Base-by-base conservation (phyloP, 2,888 invertebrate genomes). In the Auanema freiburgensis region DNA sequence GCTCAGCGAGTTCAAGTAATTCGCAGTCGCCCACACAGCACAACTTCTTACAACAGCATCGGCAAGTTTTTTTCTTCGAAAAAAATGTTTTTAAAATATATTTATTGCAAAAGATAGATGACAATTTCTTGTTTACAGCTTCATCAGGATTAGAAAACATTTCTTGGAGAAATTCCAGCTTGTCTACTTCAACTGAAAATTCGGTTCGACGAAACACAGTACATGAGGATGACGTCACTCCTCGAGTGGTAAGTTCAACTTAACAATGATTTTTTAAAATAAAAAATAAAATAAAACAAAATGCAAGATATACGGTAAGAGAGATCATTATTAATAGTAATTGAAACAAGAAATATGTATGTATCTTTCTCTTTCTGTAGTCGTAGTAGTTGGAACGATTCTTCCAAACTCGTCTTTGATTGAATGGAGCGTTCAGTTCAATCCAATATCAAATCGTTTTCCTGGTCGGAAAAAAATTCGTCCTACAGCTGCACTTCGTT, bases 131-230 rank as follows among this genome's bases (percentile, higher is more conserved):
- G 51, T 62, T 66, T 61, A 51, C 66, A 76, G 78, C 78, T 24
- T 79, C 79, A 12, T 77, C 77, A 41, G 79, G 79, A 41, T 69
- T 80, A 72, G 78, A 77, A 50, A 78, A 78, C 57, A 65, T 80
- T 21, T 69, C 65, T 12, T 80, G 80, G 80, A 60, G 77, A 25
- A 76, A 77, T 57, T 80, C 79, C 6, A 67, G 66, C 10, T 69
- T 46, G 2, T 57, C 61, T 8, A 65, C 53, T 44, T 23, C 16
- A 24, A 64, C 49, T 16, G 54, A 60, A 12, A 62, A 65, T 43
- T 62, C 57, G 1, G 50, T 46, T 40, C 58, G 57, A 52, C 50
- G 77, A 42, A 68, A 71, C 41, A 73, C 74, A 2, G 51, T 72
- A 21, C 78, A 76, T 54, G 74, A 72, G 40, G 80, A 80, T 40